Conservation (phyloP, 2,888 invertebrate species). For the Drosophila longiperda region DNA sequence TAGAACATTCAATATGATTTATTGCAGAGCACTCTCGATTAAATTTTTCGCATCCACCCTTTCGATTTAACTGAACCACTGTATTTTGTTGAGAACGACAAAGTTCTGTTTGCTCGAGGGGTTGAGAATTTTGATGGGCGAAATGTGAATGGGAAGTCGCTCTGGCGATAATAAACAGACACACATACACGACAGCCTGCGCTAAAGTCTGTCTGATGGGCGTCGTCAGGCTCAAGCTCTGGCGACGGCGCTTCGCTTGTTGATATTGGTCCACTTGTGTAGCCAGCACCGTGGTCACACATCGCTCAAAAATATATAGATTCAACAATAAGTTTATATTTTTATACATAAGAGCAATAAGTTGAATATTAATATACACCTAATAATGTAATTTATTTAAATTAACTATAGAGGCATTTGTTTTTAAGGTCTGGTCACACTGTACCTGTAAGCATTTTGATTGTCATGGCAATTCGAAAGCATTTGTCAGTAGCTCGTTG, state of each 20-base stretch:
- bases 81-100: slow-evolving; percentile 40
- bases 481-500: slow-evolving; percentile 79
- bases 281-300: slow-evolving; percentile 52
- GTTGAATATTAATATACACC: not conserved
- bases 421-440: slow-evolving; percentile 43
- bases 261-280: slow-evolving; percentile 70
- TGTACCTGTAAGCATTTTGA: slow-evolving; percentile 77
- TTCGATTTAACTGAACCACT: slow-evolving; percentile 10
- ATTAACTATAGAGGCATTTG: not conserved
- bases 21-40: not conserved
- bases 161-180: slow-evolving; percentile 77
- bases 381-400: not conserved
- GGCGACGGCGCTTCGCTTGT: slow-evolving; percentile 62
- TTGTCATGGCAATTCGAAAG: slow-evolving; percentile 84
- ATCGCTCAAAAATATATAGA: too few relatives aligned
- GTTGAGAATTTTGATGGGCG: slow-evolving; percentile 16
- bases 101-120: slow-evolving; percentile 56
- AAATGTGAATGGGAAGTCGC: slow-evolving; percentile 22
- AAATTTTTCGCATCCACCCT: not conserved
- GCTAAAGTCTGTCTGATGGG: slow-evolving; percentile 77
- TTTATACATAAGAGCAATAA: too few relatives aligned
- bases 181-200: slow-evolving; percentile 61
- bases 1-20: not conserved
- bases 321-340: not conserved
- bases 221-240: slow-evolving; percentile 59